Evolutionary conservation across 2,113 vertebrate genomes (phyloP).

Genomic region (Takifugu flavidus): DNA sequence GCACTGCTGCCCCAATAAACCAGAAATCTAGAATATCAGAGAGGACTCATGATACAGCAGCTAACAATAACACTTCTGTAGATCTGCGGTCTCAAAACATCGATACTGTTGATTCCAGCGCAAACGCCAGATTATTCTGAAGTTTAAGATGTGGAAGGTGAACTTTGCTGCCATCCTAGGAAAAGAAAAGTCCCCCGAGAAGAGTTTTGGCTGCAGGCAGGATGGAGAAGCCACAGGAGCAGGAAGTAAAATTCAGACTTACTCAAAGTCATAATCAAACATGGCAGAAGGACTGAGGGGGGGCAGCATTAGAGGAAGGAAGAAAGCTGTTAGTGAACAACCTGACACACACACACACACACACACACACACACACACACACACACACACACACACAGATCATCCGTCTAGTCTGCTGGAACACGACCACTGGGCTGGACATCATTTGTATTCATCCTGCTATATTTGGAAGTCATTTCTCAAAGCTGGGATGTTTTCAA

Average conservation of each 20-base stretch:
- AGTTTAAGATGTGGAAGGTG: background rate
- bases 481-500: too few species aligned
- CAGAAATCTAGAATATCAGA: too few species aligned
- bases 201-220: conserved; percentile 21
- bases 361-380: background rate
- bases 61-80: too few species aligned
- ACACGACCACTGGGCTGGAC: too few species aligned
- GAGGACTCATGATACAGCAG: too few species aligned
- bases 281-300: conserved; percentile 98
- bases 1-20: too few species aligned
- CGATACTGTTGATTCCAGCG: too few species aligned
- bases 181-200: background rate
- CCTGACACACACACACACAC: conserved; percentile 13
- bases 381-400: background rate
- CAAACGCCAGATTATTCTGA: too few species aligned
- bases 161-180: background rate
- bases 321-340: conserved; percentile 88
- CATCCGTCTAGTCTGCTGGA: too few species aligned
- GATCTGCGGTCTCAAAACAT: too few species aligned
- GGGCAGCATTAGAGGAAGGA: conserved; percentile 80
- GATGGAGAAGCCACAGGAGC: conserved; percentile 79
- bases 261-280: conserved; percentile 99
- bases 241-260: conserved; percentile 90
- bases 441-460: too few species aligned
- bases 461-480: too few species aligned